A percentile compares a stretch with the other conserved stretches of the same genome.
phyloP scores from a whole-genome alignment of 1,140 invertebrate genomes.

The Anastrepha ludens region DNA sequence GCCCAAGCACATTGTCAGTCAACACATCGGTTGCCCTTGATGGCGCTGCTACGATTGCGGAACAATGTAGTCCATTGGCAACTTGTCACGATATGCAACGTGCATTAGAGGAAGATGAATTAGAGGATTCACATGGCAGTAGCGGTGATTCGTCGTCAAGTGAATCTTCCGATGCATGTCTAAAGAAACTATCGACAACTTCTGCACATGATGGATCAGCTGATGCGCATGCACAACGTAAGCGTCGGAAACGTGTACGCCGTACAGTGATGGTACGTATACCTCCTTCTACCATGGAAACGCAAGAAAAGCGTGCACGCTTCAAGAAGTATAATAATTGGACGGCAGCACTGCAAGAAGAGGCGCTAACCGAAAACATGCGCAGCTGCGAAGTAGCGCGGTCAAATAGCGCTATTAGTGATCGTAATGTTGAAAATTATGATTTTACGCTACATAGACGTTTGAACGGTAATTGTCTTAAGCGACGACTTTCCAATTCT shows the following conservation, averaged over 20 bases:
- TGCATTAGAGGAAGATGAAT: constrained; percentile 63
- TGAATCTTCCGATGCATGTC: constrained; percentile 66
- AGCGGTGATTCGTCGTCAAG: constrained; percentile 62
- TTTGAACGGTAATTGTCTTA: constrained; percentile 68
- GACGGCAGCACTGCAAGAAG: constrained; percentile 79
- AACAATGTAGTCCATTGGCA: constrained; percentile 57
- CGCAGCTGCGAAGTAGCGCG: constrained; percentile 70
- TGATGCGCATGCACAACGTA: constrained; percentile 72
- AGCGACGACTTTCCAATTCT: constrained; percentile 67
- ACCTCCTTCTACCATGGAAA: constrained; percentile 73
- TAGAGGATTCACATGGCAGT: background rate
- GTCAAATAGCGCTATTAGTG: constrained; percentile 64
- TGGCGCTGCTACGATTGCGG: background rate
- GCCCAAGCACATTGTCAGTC: constrained; percentile 65
- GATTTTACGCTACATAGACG: constrained; percentile 74
- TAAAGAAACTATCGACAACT: constrained; percentile 64
- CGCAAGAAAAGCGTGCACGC: constrained; percentile 60
- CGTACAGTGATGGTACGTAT: constrained; percentile 75
- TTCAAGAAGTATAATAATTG: constrained; percentile 80
- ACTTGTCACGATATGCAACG: constrained; percentile 65
- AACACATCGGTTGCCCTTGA: constrained; percentile 26
- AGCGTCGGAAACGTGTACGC: constrained; percentile 59
- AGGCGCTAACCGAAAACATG: constrained; percentile 78
- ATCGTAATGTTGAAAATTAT: constrained; percentile 79
- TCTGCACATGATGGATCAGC: constrained; percentile 41